Evolutionary conservation across 2,888 invertebrate genomes (phyloP).

Genomic region (Luperina nickerlii): DNA sequence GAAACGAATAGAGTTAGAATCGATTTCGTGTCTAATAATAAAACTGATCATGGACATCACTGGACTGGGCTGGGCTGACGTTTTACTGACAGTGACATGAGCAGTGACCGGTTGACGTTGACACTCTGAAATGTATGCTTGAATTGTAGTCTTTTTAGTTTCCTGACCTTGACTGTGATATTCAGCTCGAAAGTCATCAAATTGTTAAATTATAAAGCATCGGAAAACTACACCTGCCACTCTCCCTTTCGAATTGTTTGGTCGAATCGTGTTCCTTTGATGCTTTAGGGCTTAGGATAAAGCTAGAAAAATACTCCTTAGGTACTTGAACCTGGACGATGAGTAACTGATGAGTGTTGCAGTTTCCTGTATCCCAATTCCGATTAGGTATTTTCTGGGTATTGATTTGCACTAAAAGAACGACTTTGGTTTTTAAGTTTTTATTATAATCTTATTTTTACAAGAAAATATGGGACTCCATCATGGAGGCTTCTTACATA

Average conservation of each 20-base stretch:
- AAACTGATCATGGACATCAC: slow-evolving; percentile 5
- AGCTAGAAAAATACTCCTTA: background rate
- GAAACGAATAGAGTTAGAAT: background rate
- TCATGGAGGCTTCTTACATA: too few species aligned
- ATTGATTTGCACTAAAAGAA: too few species aligned
- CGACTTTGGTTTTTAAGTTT: too few species aligned
- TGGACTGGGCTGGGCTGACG: slow-evolving; percentile 10
- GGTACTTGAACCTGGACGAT: background rate
- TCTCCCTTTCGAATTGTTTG: background rate
- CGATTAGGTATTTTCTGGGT: too few species aligned
- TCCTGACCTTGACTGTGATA: background rate
- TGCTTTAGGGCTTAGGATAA: background rate
- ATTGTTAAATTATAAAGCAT: background rate
- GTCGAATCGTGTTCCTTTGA: background rate
- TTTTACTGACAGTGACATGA: slow-evolving; percentile 8
- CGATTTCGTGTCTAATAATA: background rate
- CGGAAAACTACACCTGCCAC: background rate
- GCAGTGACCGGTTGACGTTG: background rate
- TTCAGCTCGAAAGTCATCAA: background rate
- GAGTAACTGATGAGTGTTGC: background rate
- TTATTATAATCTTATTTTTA: too few species aligned
- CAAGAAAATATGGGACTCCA: too few species aligned
- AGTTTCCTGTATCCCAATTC: background rate
- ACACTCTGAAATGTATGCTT: background rate
- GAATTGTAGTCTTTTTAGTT: slow-evolving; percentile 1